Evolutionary conservation across 2,888 invertebrate species (phyloP).

Genomic region (Nephrotoma appendiculata): DNA sequence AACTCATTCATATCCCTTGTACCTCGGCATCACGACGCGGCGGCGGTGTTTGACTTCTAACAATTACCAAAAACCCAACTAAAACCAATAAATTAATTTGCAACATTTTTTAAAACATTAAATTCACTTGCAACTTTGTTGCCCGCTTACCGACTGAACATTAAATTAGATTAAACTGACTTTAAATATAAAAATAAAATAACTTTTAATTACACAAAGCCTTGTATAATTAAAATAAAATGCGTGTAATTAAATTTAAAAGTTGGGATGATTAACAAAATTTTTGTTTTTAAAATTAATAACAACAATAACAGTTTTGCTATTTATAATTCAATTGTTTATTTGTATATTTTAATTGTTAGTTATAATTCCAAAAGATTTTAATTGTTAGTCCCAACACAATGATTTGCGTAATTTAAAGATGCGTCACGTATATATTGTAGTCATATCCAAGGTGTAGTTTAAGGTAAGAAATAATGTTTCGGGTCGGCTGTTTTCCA

Average conservation of each 20-base stretch:
- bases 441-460: neutral
- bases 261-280: neutral
- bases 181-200: neutral
- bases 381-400: neutral
- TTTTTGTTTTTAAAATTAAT: neutral
- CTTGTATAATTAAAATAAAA: neutral
- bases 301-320: neutral
- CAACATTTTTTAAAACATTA: neutral
- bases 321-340: neutral
- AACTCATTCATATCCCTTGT: neutral
- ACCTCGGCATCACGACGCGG: conserved; percentile 16
- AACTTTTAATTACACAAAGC: neutral
- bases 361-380: neutral
- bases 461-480: conserved; percentile 11
- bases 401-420: neutral
- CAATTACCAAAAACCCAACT: neutral
- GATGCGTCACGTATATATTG: neutral
- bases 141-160: neutral
- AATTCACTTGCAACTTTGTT: neutral
- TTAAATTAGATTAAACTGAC: neutral
- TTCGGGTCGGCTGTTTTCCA: conserved; percentile 22
- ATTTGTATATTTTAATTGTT: neutral
- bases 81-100: neutral
- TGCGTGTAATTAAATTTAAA: neutral
- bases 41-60: conserved; percentile 12